Evolutionary conservation across 2,113 vertebrate species (phyloP).

Genomic region (Elgaria multicarinata): DNA sequence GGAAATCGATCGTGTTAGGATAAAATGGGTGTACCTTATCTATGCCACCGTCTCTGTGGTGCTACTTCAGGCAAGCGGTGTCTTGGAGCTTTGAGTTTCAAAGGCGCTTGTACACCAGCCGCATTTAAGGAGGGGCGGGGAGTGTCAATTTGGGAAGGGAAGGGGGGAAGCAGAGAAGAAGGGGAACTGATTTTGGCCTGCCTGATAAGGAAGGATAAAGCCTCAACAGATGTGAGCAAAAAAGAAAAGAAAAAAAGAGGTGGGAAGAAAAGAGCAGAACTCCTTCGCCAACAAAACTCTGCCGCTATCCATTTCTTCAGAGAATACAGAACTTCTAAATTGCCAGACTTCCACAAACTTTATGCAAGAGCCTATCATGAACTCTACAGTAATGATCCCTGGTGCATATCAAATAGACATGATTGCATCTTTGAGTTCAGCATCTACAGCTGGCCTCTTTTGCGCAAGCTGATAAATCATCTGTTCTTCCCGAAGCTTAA

Average conservation of each 20-base stretch:
- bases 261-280: neutral
- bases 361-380: neutral
- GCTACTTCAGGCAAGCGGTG: neutral
- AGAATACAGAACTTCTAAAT: neutral
- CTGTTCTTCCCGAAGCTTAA: neutral
- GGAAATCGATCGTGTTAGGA: neutral
- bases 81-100: neutral
- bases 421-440: conserved; percentile 19
- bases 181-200: neutral
- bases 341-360: neutral
- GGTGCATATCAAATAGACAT: neutral
- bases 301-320: neutral
- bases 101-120: neutral
- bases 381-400: conserved; percentile 1
- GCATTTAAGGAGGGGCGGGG: neutral
- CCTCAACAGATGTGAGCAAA: neutral
- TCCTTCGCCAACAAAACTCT: neutral
- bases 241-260: neutral
- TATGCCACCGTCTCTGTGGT: neutral
- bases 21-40: neutral
- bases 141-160: neutral
- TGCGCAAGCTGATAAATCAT: conserved; percentile 24
- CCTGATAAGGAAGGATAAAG: neutral
- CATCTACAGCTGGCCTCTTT: conserved; percentile 38
- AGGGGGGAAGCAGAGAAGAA: neutral